phyloP scores from a whole-genome alignment of 1,140 invertebrate genomes.

The Monochamus saltuarius region DNA sequence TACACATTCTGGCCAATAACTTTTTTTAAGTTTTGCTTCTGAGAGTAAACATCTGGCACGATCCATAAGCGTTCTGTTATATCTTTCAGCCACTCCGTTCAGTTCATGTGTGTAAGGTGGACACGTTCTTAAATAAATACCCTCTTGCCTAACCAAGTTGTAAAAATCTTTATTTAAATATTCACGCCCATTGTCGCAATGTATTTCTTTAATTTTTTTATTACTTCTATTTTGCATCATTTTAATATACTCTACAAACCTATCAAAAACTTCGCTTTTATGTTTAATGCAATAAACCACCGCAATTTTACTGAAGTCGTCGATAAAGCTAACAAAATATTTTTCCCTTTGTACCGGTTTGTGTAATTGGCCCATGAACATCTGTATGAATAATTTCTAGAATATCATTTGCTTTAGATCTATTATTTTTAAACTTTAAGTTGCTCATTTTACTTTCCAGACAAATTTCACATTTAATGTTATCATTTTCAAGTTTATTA shows the following conservation, averaged over 20 bases:
- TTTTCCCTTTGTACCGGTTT: constrained; percentile 30
- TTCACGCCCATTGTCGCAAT: constrained; percentile 12
- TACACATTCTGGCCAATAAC: background rate
- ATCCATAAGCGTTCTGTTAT: constrained; percentile 36
- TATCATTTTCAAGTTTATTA: constrained; percentile 1
- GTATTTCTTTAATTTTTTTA: no score
- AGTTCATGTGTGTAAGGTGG: constrained; percentile 31
- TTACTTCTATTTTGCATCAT: no score
- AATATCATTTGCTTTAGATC: constrained; percentile 12
- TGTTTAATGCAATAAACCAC: constrained; percentile 45
- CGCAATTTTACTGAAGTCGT: constrained; percentile 41
- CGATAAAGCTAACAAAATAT: constrained; percentile 47
- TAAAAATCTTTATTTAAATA: constrained; percentile 34
- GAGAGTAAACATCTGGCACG: constrained; percentile 36
- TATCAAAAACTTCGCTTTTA: constrained; percentile 43
- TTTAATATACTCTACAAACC: constrained; percentile 28
- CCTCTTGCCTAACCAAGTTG: constrained; percentile 29
- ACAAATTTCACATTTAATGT: constrained; percentile 12
- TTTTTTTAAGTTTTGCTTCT: constrained; percentile 29
- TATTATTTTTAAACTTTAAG: constrained; percentile 9
- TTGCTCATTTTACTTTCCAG: constrained; percentile 11
- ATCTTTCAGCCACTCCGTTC: constrained; percentile 35
- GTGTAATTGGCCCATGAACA: constrained; percentile 5
- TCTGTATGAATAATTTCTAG: constrained; percentile 18
- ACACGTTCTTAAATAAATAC: constrained; percentile 37